phyloP scores from a whole-genome alignment of 2,888 invertebrate genomes.

The Cryptocephalus primarius region DNA sequence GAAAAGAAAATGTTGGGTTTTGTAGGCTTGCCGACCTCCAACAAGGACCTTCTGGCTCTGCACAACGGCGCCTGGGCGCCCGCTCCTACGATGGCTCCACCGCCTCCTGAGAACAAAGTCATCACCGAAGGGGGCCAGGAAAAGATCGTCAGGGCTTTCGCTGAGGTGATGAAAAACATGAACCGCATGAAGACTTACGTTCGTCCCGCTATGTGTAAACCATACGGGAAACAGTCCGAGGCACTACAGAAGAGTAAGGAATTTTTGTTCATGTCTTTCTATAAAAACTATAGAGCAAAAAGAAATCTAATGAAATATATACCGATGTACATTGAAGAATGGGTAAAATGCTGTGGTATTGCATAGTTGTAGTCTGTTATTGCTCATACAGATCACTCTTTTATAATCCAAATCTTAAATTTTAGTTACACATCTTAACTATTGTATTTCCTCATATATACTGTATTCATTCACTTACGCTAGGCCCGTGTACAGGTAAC shows the following conservation, averaged over 20 bases:
- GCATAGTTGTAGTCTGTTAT: too few species aligned
- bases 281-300: too few species aligned
- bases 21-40: conserved; percentile 34
- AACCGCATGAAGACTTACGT: conserved; percentile 82
- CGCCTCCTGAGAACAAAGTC: conserved; percentile 28
- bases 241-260: conserved; percentile 74
- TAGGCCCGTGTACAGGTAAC: too few species aligned
- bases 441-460: too few species aligned
- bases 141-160: conserved; percentile 75
- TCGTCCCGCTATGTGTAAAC: conserved; percentile 82
- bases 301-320: too few species aligned
- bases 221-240: conserved; percentile 82
- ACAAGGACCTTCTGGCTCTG: conserved; percentile 54
- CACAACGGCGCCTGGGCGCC: conserved; percentile 57
- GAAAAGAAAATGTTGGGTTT: too few species aligned
- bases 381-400: too few species aligned
- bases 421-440: too few species aligned
- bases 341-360: too few species aligned
- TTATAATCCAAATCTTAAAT: too few species aligned
- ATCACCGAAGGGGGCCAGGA: conserved; percentile 57
- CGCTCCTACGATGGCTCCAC: conserved; percentile 10
- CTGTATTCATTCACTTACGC: too few species aligned
- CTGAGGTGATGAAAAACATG: conserved; percentile 80
- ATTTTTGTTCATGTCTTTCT: background rate
- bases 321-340: too few species aligned